Percentiles rank a stretch among this genome's conserved stretches.
These are phyloP conservation scores for Odontomyia ornata DNA, from an alignment of 2,888 invertebrate genomes.

Conservation along the genomic window DNA sequence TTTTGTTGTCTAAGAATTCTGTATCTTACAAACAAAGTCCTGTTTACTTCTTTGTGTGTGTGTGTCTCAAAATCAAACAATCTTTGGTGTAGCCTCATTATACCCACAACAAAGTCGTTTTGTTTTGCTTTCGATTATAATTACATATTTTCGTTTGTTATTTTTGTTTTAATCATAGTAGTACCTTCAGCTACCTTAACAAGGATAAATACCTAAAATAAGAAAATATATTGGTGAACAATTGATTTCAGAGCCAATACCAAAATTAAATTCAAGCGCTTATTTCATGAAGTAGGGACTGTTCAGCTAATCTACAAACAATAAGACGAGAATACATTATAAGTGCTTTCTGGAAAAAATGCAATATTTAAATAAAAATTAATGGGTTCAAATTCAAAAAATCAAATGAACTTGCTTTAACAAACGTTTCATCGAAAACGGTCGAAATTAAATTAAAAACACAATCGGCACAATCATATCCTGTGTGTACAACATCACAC, in stretches of 20 bases:
- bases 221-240: constrained; percentile 48
- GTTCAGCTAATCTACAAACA: constrained; percentile 42
- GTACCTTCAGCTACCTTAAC: constrained; percentile 55
- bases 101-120: constrained; percentile 50
- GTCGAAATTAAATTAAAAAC: constrained; percentile 30
- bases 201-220: constrained; percentile 65
- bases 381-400: constrained; percentile 9
- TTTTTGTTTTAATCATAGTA: constrained; percentile 49
- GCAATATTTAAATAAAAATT: constrained; percentile 47
- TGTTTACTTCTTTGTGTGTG: constrained; percentile 34
- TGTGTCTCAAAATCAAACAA: constrained; percentile 42
- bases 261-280: constrained; percentile 40
- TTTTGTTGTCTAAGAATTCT: constrained; percentile 52
- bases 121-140: constrained; percentile 48
- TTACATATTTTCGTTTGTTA: constrained; percentile 49
- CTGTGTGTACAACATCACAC: constrained; percentile 20
- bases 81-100: constrained; percentile 56
- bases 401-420: constrained; percentile 29
- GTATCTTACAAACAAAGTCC: constrained; percentile 45
- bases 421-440: constrained; percentile 1
- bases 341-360: constrained; percentile 47
- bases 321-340: constrained; percentile 44
- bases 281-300: constrained; percentile 42
- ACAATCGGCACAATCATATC: constrained; percentile 26
- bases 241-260: constrained; percentile 48